A percentile compares a stretch with the other conserved stretches of the same genome.
Evolutionary conservation across 1,140 invertebrate species (phyloP).

Genomic region (Hylaeus anthracinus): DNA sequence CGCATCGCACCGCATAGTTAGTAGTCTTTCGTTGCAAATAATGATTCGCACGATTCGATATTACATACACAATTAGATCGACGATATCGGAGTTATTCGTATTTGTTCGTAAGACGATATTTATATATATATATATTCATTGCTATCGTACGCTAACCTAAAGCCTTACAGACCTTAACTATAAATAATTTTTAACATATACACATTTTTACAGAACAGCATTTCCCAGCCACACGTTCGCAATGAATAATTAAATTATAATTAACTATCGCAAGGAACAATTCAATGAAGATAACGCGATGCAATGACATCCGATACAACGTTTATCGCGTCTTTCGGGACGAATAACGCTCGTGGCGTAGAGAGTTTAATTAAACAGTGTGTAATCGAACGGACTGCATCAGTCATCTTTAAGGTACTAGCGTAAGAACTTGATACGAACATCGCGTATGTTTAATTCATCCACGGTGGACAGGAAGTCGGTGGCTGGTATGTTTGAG

Average conservation of each 20-base stretch:
- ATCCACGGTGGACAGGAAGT: conserved; percentile 74
- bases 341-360: neutral
- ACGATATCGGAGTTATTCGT: neutral
- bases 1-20: neutral
- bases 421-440: conserved; percentile 18
- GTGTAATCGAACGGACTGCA: conserved; percentile 25
- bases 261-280: conserved; percentile 46
- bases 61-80: conserved; percentile 28
- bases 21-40: neutral
- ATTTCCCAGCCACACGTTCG: conserved; percentile 8
- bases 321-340: neutral
- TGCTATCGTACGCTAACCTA: conserved; percentile 20
- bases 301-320: conserved; percentile 33
- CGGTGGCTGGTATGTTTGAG: conserved; percentile 72
- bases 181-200: conserved; percentile 55
- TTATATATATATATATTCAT: conserved; percentile 5
- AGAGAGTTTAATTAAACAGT: neutral
- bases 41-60: neutral
- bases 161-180: conserved; percentile 1
- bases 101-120: neutral
- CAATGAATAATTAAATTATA: conserved; percentile 33
- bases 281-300: conserved; percentile 37
- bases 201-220: conserved; percentile 53
- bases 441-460: conserved; percentile 60
- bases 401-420: conserved; percentile 40